phyloP scores from a whole-genome alignment of 30 jellyfish, hydroid and myxozoan genomes.

The Catostylus mosaicus region DNA sequence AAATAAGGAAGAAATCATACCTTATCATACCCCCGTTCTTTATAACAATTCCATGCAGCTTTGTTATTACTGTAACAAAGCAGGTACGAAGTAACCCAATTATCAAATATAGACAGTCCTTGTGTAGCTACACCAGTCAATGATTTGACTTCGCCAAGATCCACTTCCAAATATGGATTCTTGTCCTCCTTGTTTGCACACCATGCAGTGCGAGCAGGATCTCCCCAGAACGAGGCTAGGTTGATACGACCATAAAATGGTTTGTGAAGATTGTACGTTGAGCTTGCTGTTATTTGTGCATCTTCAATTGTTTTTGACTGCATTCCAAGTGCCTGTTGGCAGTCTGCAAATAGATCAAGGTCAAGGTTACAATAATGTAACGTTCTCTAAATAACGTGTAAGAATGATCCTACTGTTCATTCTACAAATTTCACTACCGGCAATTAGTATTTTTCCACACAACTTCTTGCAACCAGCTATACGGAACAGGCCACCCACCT shows the following conservation, averaged over 20 bases:
- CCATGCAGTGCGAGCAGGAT: slow-evolving; percentile 99
- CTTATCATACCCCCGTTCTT: slow-evolving; percentile 93
- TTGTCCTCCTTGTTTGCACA: slow-evolving; percentile 94
- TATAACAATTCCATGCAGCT: slow-evolving; percentile 88
- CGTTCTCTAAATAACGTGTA: too few species aligned
- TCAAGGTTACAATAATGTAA: too few species aligned
- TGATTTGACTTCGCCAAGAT: slow-evolving; percentile 84
- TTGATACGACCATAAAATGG: slow-evolving; percentile 94
- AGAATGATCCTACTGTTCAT: too few species aligned
- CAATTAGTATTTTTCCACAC: too few species aligned
- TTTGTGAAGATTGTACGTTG: slow-evolving; percentile 93
- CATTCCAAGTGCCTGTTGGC: slow-evolving; percentile 97
- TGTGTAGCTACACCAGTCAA: slow-evolving; percentile 99
- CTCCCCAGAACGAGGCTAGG: slow-evolving; percentile 95
- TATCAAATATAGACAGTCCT: slow-evolving; percentile 95
- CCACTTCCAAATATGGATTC: slow-evolving; percentile 91
- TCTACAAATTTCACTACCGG: too few species aligned
- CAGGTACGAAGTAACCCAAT: slow-evolving; percentile 96
- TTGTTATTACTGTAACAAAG: slow-evolving; percentile 88
- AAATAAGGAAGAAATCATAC: slow-evolving; percentile 18
- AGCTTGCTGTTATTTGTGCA: slow-evolving; percentile 91
- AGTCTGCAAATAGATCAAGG: too few species aligned
- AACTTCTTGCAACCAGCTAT: too few species aligned
- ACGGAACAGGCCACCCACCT: too few species aligned
- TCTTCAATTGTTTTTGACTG: slow-evolving; percentile 84